Evolutionary conservation across 1,140 invertebrate species (phyloP).

Genomic region (Pseudomyrmex dendroicus): DNA sequence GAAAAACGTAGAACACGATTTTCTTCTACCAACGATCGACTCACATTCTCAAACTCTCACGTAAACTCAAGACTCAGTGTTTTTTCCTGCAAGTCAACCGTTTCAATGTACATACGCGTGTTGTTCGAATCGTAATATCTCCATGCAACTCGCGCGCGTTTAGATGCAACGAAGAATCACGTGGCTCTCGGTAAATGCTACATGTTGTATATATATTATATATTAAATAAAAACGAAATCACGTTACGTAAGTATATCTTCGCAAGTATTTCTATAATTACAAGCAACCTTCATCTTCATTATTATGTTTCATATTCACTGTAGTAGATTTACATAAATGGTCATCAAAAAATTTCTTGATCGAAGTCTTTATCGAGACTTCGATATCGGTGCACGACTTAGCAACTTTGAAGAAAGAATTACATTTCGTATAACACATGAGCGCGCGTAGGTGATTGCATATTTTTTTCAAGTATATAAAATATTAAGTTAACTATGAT

Average conservation of each 20-base stretch:
- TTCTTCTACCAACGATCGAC: background rate
- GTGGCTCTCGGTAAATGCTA: conserved; percentile 77
- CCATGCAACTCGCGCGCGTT: background rate
- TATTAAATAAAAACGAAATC: conserved; percentile 73
- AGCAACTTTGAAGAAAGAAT: conserved; percentile 45
- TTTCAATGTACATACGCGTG: conserved; percentile 9
- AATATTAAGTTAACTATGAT: too few species aligned
- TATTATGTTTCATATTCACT: conserved; percentile 75
- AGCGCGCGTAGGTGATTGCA: conserved; percentile 53
- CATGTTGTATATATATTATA: conserved; percentile 80
- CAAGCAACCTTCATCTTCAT: conserved; percentile 75
- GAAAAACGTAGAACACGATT: background rate
- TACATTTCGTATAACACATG: conserved; percentile 67
- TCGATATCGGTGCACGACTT: conserved; percentile 50
- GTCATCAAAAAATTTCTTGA: conserved; percentile 62
- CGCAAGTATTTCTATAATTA: conserved; percentile 66
- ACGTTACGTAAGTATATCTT: conserved; percentile 73
- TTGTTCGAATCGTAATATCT: background rate
- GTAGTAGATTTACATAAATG: conserved; percentile 65
- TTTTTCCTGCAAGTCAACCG: background rate
- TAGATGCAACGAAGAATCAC: conserved; percentile 50
- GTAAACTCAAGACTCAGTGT: conserved; percentile 24
- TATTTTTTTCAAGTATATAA: conserved; percentile 12
- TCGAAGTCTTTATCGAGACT: conserved; percentile 63
- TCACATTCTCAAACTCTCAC: conserved; percentile 16